Base-by-base conservation (phyloP, 2,888 invertebrate genomes). In the Sceliomorpha sp. region DNA sequence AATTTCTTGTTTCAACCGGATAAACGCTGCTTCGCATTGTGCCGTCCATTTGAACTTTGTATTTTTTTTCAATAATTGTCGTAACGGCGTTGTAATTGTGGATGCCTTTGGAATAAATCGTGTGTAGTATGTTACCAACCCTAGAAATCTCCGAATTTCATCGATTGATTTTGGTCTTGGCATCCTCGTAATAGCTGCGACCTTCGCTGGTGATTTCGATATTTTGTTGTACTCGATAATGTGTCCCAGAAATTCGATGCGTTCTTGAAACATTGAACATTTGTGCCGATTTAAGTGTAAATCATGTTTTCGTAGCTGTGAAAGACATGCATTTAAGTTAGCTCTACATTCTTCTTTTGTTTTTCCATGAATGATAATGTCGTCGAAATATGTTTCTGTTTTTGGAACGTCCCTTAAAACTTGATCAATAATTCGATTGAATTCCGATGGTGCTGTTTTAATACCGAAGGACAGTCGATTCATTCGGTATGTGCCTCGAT, bases 51-150 rank as follows among this genome's bases (percentile, higher is more conserved):
- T n/a, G n/a, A n/a, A n/a, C n/a, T n/a, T n/a, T n/a, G n/a, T n/a
- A n/a, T 15, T 15, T 9, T 56, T 39, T 15, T 56, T 48, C 32
- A 64, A 20, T 8, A 50, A 26, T 0, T 55, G 24, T 0, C 42
- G 44, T n/a, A 58, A 14, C 6, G 58, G 56, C 0, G 34, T 7
- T 24, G 45, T 45, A 29, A 56, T 44, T 37, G 44, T 39, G 7
- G 58, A 64, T 0, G 20, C 31, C 7, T 63, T 12, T 36, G 40
- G 47, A 17, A 55, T 42, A 31, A 63, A 63, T 13, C 42, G 5
- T 10, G 6, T 8, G n/a, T 62, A 62, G 14, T 26, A 53, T 79
- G 84, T 20, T 47, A 56, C 42, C 70, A 80, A 14, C 67, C 58
- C 24, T n/a, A 53, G 10, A 48, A 66, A 37, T 12, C 36, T 45